phyloP scores from a whole-genome alignment of 1,140 invertebrate genomes.

The Globodera rostochiensis region DNA sequence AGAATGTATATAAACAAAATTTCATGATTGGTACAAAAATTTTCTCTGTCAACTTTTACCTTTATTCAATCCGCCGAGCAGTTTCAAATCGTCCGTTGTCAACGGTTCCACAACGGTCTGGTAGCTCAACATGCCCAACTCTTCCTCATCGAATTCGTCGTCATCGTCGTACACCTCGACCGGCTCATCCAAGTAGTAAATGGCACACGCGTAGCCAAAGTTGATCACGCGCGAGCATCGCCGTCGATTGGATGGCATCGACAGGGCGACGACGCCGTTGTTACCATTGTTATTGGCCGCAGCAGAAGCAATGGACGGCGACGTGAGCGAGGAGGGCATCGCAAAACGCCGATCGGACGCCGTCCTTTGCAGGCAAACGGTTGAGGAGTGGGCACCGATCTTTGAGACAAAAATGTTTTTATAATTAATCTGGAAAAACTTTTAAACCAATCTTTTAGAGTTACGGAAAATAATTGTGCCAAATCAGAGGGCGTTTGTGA shows the following conservation, averaged over 20 bases:
- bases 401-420: background rate
- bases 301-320: background rate
- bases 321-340: background rate
- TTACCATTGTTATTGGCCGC: no score
- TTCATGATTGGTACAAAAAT: no score
- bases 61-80: background rate
- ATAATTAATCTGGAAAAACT: no score
- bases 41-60: no score
- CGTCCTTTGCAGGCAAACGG: background rate
- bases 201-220: background rate
- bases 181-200: background rate
- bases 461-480: no score
- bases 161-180: background rate
- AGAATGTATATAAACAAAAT: no score
- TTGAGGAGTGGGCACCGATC: background rate
- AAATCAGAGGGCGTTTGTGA: no score
- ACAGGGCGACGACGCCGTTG: no score
- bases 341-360: background rate
- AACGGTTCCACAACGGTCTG: background rate
- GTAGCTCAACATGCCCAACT: background rate
- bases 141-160: background rate
- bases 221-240: background rate
- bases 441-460: no score
- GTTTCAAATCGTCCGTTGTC: background rate
- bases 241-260: background rate